These are phyloP conservation scores for Phylloscopus trochiloides DNA, from an alignment of 2,113 vertebrate species.

Conservation along the genomic window DNA sequence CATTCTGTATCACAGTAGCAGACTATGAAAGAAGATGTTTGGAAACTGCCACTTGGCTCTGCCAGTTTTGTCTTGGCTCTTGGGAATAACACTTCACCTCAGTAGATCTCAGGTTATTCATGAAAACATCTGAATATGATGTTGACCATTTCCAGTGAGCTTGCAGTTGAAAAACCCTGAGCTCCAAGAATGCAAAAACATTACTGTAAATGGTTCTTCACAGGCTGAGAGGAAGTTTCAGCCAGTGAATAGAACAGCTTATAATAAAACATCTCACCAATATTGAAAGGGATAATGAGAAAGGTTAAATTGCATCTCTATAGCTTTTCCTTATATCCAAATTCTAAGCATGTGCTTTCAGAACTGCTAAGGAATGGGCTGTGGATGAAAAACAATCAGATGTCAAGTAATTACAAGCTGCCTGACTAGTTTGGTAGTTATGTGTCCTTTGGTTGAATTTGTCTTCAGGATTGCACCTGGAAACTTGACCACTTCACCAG, in stretches of 20 bases:
- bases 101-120: background rate
- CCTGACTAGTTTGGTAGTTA: background rate
- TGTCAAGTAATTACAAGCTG: background rate
- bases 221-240: background rate
- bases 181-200: background rate
- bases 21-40: background rate
- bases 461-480: background rate
- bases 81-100: background rate
- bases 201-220: background rate
- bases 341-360: background rate
- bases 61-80: background rate
- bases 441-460: background rate
- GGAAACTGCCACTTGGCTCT: background rate
- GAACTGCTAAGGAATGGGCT: background rate
- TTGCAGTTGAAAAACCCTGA: background rate
- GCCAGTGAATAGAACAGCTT: background rate
- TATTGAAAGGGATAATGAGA: background rate
- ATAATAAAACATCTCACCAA: background rate
- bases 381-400: background rate
- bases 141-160: background rate
- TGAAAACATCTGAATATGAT: background rate
- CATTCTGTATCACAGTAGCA: background rate
- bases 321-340: background rate
- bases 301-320: background rate
- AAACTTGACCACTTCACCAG: background rate